Percentiles rank a stretch among this genome's conserved stretches.
Evolutionary conservation across 2,888 invertebrate species (phyloP).

Genomic region (Eulithis testata): DNA sequence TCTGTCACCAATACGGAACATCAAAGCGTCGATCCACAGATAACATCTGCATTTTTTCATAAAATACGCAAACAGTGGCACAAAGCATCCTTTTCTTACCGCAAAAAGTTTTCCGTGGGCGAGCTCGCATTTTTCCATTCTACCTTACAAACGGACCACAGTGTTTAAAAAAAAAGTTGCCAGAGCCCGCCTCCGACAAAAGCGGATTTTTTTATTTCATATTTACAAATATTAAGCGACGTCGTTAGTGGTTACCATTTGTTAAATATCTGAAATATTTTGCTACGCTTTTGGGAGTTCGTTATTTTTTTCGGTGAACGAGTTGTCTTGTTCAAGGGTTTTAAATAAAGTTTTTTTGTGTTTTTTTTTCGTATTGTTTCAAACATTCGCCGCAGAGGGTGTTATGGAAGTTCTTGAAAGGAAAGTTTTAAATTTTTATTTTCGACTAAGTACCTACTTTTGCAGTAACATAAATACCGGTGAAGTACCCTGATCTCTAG

Average conservation of each 20-base stretch:
- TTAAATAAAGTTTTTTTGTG: constrained; percentile 48
- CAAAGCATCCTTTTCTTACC: constrained; percentile 82
- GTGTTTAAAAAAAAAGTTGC: constrained; percentile 75
- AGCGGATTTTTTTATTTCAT: constrained; percentile 76
- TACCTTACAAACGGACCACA: constrained; percentile 79
- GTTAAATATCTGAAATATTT: constrained; percentile 82
- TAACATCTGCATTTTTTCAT: constrained; percentile 37
- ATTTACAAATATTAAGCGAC: constrained; percentile 79
- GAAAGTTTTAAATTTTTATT: constrained; percentile 56
- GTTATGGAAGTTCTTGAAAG: constrained; percentile 58
- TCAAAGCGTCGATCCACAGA: constrained; percentile 38
- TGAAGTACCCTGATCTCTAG: too few relatives aligned
- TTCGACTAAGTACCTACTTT: constrained; percentile 28
- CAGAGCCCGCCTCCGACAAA: constrained; percentile 70
- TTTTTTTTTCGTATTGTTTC: constrained; percentile 56
- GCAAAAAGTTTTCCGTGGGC: constrained; percentile 77
- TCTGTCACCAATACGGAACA: constrained; percentile 24
- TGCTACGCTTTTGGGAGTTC: constrained; percentile 58
- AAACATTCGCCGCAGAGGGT: constrained; percentile 57
- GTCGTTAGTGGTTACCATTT: constrained; percentile 81
- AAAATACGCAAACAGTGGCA: constrained; percentile 48
- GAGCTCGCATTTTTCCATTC: constrained; percentile 76
- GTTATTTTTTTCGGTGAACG: constrained; percentile 62
- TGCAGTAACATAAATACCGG: constrained; percentile 3
- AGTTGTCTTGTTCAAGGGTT: constrained; percentile 62